These are phyloP conservation scores for Octomys mimax DNA, from an alignment of 2,797 vertebrate genomes.

Conservation along the genomic window DNA sequence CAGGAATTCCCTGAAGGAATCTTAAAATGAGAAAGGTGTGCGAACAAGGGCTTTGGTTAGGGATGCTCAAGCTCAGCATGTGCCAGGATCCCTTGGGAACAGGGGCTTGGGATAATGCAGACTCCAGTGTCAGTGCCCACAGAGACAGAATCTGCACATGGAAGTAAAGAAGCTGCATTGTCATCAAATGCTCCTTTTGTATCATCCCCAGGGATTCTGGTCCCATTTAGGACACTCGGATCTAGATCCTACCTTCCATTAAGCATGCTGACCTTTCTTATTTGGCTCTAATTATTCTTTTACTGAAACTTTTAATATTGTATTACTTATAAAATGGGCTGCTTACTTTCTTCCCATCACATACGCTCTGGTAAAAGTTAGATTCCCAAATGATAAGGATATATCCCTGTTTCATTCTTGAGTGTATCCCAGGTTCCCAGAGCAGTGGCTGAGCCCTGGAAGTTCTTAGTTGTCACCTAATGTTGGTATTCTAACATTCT, in stretches of 20 bases:
- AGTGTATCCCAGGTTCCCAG: background rate
- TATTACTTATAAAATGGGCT: conserved; percentile 4
- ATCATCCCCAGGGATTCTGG: background rate
- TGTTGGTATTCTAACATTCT: background rate
- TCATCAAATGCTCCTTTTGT: background rate
- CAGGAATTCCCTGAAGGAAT: conserved; percentile 67
- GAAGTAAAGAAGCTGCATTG: background rate
- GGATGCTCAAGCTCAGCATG: background rate
- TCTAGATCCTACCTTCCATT: background rate
- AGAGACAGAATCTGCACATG: background rate
- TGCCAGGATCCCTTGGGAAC: background rate
- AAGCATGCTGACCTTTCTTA: background rate
- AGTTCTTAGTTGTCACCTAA: background rate
- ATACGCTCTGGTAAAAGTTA: background rate
- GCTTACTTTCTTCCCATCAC: conserved; percentile 17
- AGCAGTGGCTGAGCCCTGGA: background rate
- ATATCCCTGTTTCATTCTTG: background rate
- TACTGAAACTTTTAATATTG: background rate
- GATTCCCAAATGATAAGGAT: background rate
- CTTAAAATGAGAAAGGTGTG: background rate
- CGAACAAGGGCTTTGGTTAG: background rate
- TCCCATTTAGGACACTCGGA: background rate
- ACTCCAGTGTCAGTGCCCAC: background rate
- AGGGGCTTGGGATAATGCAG: background rate
- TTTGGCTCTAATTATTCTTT: background rate